These are phyloP conservation scores for Scortum barcoo DNA, from an alignment of 2,113 vertebrate genomes.

Conservation along the genomic window DNA sequence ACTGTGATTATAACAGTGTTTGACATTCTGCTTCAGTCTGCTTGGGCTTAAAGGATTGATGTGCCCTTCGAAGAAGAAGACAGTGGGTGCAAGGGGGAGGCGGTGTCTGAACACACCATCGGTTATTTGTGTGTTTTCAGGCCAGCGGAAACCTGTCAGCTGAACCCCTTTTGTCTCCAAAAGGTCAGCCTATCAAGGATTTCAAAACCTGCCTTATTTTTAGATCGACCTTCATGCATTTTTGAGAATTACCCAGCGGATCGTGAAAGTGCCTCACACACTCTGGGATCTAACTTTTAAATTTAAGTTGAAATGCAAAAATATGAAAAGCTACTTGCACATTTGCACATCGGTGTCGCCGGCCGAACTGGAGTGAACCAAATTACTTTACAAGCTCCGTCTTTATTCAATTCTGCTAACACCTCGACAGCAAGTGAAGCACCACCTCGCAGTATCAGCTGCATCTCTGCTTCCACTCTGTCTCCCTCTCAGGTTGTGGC, in stretches of 20 bases:
- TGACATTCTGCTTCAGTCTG: constrained; percentile 34
- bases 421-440: constrained; percentile 24
- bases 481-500: constrained; percentile 23
- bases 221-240: constrained; percentile 52
- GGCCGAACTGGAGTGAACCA: not conserved
- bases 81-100: not conserved
- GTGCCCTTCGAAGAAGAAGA: constrained; percentile 30
- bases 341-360: not conserved
- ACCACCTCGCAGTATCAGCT: constrained; percentile 8
- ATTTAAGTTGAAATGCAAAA: constrained; percentile 2
- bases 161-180: constrained; percentile 21
- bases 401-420: constrained; percentile 28
- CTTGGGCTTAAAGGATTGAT: constrained; percentile 22
- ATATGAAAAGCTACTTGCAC: not conserved
- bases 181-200: constrained; percentile 50
- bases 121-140: constrained; percentile 29
- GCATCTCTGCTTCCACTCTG: constrained; percentile 16
- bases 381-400: constrained; percentile 7
- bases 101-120: not conserved
- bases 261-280: not conserved
- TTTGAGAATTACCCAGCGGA: constrained; percentile 12
- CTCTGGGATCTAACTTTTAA: not conserved
- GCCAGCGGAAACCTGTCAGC: constrained; percentile 17
- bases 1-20: constrained; percentile 40
- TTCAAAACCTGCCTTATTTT: constrained; percentile 34